phyloP scores from a whole-genome alignment of 2,113 vertebrate genomes.

The Pyrgilauda ruficollis region DNA sequence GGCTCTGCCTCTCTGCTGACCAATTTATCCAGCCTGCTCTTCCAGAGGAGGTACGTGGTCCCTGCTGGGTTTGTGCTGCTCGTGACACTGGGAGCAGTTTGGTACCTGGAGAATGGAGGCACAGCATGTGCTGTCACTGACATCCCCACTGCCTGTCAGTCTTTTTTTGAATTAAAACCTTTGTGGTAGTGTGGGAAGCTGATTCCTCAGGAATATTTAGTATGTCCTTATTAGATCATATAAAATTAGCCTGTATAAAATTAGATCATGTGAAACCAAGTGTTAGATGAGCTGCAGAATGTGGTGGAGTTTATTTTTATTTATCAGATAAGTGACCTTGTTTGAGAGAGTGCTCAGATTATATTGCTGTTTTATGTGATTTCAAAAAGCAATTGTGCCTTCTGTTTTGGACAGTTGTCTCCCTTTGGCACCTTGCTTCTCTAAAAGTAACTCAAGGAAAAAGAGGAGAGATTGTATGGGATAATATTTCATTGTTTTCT shows the following conservation, averaged over 20 bases:
- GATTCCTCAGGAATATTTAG: neutral
- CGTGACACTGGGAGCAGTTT: accelerated
- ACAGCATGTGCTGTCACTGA: neutral
- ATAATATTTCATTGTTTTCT: neutral
- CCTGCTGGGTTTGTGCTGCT: neutral
- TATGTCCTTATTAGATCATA: neutral
- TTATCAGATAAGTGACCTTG: neutral
- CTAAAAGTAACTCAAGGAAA: neutral
- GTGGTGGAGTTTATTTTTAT: neutral
- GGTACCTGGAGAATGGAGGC: neutral
- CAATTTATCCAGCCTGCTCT: constrained; percentile 45
- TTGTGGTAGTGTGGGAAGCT: neutral
- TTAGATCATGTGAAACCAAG: neutral
- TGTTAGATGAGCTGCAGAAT: neutral
- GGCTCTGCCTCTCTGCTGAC: constrained; percentile 18
- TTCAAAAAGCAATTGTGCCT: neutral
- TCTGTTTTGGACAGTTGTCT: neutral
- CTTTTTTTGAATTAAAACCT: neutral
- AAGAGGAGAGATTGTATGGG: neutral
- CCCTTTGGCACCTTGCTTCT: neutral
- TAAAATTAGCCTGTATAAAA: neutral
- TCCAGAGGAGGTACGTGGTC: constrained; percentile 64
- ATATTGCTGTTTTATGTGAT: neutral
- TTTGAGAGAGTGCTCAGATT: neutral
- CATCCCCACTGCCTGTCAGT: neutral